phyloP scores from a whole-genome alignment of 1,140 invertebrate genomes.

The Heliconius congener region DNA sequence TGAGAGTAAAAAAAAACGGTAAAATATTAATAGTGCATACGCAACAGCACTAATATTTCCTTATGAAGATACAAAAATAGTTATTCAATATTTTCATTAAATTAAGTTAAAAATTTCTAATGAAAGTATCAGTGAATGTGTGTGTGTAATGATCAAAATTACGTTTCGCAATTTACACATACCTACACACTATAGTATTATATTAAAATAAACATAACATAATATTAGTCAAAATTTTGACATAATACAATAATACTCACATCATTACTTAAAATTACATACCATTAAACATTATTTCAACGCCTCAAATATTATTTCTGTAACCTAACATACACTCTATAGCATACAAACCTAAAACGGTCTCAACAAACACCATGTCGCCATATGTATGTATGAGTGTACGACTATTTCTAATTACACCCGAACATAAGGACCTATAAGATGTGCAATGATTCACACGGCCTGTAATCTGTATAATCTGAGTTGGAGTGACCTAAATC shows the following conservation, averaged over 20 bases:
- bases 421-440: conserved; percentile 43
- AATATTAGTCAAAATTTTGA: neutral
- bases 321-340: neutral
- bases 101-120: no score
- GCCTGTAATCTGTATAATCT: conserved; percentile 78
- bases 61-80: no score
- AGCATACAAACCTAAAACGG: conserved; percentile 8
- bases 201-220: neutral
- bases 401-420: conserved; percentile 8
- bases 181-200: neutral
- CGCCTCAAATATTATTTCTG: neutral
- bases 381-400: neutral
- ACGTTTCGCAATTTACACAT: neutral
- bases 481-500: conserved; percentile 78
- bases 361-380: conserved; percentile 1
- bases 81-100: no score
- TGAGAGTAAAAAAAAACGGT: no score
- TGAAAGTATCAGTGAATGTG: no score
- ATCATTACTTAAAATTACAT: neutral
- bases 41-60: no score
- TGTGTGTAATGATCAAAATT: neutral
- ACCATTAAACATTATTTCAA: conserved; percentile 5
- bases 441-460: conserved; percentile 77
- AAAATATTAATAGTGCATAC: no score
- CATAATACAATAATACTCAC: conserved; percentile 6